These are phyloP conservation scores for Trisateles emortualis DNA, from an alignment of 2,888 invertebrate species.

Conservation along the genomic window DNA sequence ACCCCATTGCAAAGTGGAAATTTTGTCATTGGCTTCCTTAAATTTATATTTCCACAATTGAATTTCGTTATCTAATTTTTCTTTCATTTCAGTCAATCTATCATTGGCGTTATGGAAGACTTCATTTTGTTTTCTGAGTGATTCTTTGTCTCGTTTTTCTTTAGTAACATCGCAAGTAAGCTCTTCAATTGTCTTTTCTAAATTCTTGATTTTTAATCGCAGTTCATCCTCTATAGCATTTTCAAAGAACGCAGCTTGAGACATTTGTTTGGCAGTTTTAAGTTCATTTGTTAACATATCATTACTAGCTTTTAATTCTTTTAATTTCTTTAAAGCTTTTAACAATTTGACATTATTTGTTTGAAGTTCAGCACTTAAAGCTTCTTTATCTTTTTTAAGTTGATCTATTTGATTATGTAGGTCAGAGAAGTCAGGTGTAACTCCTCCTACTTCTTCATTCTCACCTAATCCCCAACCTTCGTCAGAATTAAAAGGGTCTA, in stretches of 20 bases:
- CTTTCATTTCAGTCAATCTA: conserved; percentile 92
- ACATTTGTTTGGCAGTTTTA: conserved; percentile 81
- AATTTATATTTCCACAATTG: conserved; percentile 91
- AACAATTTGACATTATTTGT: conserved; percentile 90
- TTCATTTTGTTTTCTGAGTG: conserved; percentile 90
- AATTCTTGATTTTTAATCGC: conserved; percentile 88
- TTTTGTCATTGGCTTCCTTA: conserved; percentile 89
- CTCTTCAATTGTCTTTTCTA: conserved; percentile 90
- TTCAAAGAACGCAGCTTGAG: conserved; percentile 89
- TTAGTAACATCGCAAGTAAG: conserved; percentile 86
- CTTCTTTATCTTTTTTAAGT: conserved; percentile 86
- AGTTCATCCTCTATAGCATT: conserved; percentile 93
- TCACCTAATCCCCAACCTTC: conserved; percentile 80
- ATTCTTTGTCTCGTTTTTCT: conserved; percentile 89
- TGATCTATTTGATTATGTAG: conserved; percentile 87
- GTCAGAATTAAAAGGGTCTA: conserved; percentile 79
- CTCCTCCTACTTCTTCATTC: conserved; percentile 62
- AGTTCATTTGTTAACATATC: conserved; percentile 87
- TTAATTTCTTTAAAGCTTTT: conserved; percentile 94
- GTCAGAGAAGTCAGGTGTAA: conserved; percentile 80
- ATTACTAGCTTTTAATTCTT: conserved; percentile 91
- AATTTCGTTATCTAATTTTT: conserved; percentile 92
- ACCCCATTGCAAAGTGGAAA: conserved; percentile 80
- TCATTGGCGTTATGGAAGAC: conserved; percentile 92
- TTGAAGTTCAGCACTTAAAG: conserved; percentile 88